Base-by-base conservation (phyloP, 2,113 vertebrate species). In the Nerophis ophidion region DNA sequence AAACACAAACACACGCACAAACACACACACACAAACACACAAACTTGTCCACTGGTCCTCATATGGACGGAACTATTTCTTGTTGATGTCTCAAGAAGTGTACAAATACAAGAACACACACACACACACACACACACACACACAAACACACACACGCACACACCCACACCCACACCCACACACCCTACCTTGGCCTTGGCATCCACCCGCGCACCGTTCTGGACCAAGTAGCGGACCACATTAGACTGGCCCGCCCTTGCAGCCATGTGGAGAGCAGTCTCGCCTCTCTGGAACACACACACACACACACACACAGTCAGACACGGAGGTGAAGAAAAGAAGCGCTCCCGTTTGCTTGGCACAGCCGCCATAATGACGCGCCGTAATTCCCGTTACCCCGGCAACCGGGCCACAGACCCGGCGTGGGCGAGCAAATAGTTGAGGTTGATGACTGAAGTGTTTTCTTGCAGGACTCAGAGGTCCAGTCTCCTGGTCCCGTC, bases 181-280 rank as follows among this genome's bases (percentile, higher is more conserved):
- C 15, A 34, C 12, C 15, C 8, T 49, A 98, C 96, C 95, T 98
- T 98, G 58, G 97, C 94, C 81, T 91, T 98, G 1, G 93, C 95
- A 60, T 98, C 95, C 45, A 96, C 95, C 65, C 90, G 89, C 46
- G 96, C 95, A 62, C 97, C 95, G 0, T 96, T 97, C 66, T 96
- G 93, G 44, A 99, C 92, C 81, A 99, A 91, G 80, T 93, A 94
- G 56, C 90, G 91, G 16, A 98, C 95, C 1, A 98, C 95, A 34
- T 94, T 93, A 0, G 95, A 91, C 56, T 98, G 97, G 68, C 96
- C 96, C 0, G 96, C 97, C 42, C 97, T 91, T 62, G 96, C 94
- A 5, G 97, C 97, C 97, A 99, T 99, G 84, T 99, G 97, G 60
- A 99, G 88, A 0, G 97, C 95, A 0, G 97, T 98, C 84, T 99